Conservation (phyloP, 2,888 invertebrate species). For the Himalopsyche anomala region DNA sequence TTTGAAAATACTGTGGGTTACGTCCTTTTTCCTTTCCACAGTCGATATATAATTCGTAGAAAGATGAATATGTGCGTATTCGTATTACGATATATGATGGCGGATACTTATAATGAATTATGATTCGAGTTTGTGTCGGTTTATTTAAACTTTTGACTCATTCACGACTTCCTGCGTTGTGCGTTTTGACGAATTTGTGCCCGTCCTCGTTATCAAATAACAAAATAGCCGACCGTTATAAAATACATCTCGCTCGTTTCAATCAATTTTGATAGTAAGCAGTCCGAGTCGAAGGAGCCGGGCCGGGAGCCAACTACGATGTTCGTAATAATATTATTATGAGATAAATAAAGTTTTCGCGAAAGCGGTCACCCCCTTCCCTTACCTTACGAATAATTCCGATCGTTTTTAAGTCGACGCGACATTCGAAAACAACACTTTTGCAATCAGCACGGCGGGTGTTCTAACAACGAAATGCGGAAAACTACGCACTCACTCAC, state of each 20-base stretch:
- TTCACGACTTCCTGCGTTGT: slow-evolving; percentile 54
- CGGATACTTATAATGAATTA: slow-evolving; percentile 40
- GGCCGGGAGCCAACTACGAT: slow-evolving; percentile 3
- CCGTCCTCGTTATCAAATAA: slow-evolving; percentile 15
- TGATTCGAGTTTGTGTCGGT: slow-evolving; percentile 41
- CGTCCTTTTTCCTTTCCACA: too few species aligned
- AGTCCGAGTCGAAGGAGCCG: too few species aligned
- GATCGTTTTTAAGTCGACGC: too few species aligned
- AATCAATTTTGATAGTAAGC: slow-evolving; percentile 2
- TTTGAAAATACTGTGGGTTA: too few species aligned
- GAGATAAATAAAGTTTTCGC: neutral
- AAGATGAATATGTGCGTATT: neutral
- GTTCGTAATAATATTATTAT: neutral
- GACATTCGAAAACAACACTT: too few species aligned
- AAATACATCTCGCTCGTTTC: slow-evolving; percentile 20
- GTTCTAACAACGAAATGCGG: too few species aligned
- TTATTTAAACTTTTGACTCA: slow-evolving; percentile 63
- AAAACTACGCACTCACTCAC: too few species aligned
- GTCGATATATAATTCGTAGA: too few species aligned
- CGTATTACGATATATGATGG: neutral
- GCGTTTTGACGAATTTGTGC: slow-evolving; percentile 32
- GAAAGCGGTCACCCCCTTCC: slow-evolving; percentile 1
- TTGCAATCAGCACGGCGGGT: too few species aligned
- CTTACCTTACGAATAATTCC: neutral
- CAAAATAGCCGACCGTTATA: slow-evolving; percentile 22